Conservation (phyloP, 2,888 invertebrate species). For the Amphipoea lucens region DNA sequence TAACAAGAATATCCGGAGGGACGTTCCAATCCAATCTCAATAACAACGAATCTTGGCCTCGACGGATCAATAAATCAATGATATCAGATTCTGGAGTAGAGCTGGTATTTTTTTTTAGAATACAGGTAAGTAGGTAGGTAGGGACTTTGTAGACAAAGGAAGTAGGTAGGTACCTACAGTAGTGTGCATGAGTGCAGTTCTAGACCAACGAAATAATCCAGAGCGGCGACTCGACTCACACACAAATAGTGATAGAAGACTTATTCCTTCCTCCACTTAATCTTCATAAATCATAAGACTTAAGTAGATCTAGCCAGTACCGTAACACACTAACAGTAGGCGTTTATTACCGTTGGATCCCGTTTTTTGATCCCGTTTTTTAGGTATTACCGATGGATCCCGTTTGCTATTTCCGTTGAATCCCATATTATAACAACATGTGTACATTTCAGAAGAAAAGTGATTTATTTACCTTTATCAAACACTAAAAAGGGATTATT, state of each 20-base stretch:
- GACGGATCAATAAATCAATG: constrained; percentile 13
- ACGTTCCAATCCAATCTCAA: constrained; percentile 25
- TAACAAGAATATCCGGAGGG: constrained; percentile 44
- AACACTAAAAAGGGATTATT: no score
- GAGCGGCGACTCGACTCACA: no score
- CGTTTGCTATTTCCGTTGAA: no score
- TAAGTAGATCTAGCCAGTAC: not conserved
- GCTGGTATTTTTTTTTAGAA: not conserved
- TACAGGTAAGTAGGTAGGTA: not conserved
- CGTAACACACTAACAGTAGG: no score
- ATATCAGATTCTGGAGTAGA: not conserved
- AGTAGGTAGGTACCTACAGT: not conserved
- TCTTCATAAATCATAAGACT: not conserved
- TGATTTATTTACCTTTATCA: no score
- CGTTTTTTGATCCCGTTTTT: no score
- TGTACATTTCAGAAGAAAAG: no score
- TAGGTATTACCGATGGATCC: no score
- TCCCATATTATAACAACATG: no score
- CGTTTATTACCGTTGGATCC: no score
- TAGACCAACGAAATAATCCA: not conserved
- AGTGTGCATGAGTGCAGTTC: not conserved
- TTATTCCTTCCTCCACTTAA: not conserved
- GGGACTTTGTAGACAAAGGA: not conserved
- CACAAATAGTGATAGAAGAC: not conserved
- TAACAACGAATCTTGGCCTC: constrained; percentile 43